phyloP scores from a whole-genome alignment of 2,113 vertebrate genomes.

The Cynocephalus volans region DNA sequence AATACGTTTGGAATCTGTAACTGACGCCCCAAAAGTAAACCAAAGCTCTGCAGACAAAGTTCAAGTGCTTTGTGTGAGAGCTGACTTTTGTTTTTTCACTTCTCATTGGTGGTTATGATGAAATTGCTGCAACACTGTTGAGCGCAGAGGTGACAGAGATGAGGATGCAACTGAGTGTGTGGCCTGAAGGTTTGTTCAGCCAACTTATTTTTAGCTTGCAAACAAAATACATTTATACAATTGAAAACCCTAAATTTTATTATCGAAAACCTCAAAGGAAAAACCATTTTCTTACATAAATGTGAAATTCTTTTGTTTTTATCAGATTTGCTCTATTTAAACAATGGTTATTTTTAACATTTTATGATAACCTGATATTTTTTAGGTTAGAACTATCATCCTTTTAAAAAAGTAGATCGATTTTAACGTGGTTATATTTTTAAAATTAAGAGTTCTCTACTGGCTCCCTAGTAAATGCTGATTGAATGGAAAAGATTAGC shows the following conservation, averaged over 20 bases:
- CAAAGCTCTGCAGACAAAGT: background rate
- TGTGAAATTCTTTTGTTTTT: background rate
- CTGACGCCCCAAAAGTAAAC: background rate
- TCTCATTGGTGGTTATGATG: background rate
- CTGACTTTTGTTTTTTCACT: background rate
- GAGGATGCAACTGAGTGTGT: background rate
- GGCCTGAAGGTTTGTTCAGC: background rate
- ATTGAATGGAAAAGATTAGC: background rate
- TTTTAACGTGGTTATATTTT: background rate
- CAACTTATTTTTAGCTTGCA: conserved; percentile 12
- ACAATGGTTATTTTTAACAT: conserved; percentile 28
- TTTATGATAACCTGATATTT: background rate
- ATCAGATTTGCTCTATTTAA: background rate
- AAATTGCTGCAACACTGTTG: background rate
- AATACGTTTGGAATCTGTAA: background rate
- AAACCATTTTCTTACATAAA: background rate
- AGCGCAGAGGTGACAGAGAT: background rate
- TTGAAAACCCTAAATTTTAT: background rate
- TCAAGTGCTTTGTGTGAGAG: background rate
- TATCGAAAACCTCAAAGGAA: background rate
- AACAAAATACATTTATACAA: background rate
- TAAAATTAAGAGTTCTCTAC: background rate
- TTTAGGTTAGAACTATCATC: background rate
- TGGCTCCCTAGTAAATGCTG: background rate
- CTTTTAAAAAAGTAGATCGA: background rate